A percentile compares a stretch with the other conserved stretches of the same genome.
These are phyloP conservation scores for Passer montanus DNA, from an alignment of 2,113 vertebrate species.

Conservation along the genomic window DNA sequence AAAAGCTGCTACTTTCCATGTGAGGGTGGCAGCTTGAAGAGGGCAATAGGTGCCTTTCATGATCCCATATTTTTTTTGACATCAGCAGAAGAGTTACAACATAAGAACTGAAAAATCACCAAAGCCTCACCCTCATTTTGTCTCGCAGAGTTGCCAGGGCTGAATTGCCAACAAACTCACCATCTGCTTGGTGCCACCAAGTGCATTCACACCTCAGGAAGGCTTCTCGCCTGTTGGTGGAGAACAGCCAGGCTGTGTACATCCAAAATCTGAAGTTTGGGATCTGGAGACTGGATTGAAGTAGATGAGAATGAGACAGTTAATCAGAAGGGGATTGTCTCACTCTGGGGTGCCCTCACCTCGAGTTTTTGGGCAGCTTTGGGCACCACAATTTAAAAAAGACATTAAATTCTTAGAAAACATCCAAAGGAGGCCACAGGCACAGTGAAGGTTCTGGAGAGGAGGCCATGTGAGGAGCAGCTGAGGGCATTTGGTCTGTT, in stretches of 20 bases:
- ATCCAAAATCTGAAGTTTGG: neutral
- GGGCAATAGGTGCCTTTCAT: neutral
- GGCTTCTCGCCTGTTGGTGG: neutral
- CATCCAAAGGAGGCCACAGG: fast-evolving
- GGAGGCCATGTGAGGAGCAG: neutral
- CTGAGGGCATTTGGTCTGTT: neutral
- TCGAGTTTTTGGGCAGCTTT: neutral
- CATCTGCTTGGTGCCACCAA: neutral
- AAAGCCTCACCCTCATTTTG: neutral
- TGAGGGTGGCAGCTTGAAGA: neutral
- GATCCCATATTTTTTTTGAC: neutral
- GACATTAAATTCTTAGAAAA: neutral
- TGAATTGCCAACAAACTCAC: neutral
- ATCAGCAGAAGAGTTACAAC: neutral
- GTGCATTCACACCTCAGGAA: neutral
- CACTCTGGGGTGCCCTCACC: fast-evolving
- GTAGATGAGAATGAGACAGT: fast-evolving
- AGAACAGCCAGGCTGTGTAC: neutral
- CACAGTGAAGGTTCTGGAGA: neutral
- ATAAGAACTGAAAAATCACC: neutral
- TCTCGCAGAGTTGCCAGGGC: neutral
- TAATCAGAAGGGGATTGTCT: neutral
- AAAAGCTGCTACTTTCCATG: neutral
- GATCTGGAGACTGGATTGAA: neutral
- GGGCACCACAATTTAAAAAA: neutral